These are phyloP conservation scores for Globia sparganii DNA, from an alignment of 2,888 invertebrate species.

Conservation along the genomic window DNA sequence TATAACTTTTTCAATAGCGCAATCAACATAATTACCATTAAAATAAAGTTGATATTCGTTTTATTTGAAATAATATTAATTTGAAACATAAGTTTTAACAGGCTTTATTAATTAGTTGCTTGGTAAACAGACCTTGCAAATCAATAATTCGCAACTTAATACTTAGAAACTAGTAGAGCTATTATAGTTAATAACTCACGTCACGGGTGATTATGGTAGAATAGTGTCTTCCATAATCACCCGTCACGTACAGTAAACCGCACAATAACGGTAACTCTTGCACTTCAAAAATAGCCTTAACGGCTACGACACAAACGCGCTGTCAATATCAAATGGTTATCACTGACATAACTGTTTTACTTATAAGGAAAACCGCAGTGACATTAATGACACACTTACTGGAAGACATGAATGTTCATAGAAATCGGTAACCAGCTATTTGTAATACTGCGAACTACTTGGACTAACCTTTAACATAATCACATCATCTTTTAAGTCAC, in stretches of 20 bases:
- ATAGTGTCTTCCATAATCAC: neutral
- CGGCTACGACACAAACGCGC: neutral
- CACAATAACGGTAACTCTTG: neutral
- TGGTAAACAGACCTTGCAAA: neutral
- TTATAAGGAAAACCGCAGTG: neutral
- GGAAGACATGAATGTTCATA: conserved; percentile 1
- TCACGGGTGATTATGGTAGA: neutral
- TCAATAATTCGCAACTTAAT: conserved; percentile 17
- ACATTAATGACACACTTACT: conserved; percentile 8
- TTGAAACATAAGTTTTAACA: no score
- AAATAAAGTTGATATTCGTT: no score
- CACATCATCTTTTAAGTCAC: conserved; percentile 3
- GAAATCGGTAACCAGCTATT: conserved; percentile 10
- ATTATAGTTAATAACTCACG: neutral
- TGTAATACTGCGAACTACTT: conserved; percentile 14
- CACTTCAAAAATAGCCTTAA: neutral
- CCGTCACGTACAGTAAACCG: neutral
- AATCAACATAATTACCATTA: no score
- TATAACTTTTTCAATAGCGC: no score
- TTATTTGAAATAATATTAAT: no score
- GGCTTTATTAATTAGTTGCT: no score
- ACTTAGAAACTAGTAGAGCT: conserved; percentile 1
- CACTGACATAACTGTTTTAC: neutral
- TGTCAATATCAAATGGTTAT: neutral
- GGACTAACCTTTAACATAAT: neutral